phyloP scores from a whole-genome alignment of 53 echinoderm and acorn worm species.

The Henricia sp. region DNA sequence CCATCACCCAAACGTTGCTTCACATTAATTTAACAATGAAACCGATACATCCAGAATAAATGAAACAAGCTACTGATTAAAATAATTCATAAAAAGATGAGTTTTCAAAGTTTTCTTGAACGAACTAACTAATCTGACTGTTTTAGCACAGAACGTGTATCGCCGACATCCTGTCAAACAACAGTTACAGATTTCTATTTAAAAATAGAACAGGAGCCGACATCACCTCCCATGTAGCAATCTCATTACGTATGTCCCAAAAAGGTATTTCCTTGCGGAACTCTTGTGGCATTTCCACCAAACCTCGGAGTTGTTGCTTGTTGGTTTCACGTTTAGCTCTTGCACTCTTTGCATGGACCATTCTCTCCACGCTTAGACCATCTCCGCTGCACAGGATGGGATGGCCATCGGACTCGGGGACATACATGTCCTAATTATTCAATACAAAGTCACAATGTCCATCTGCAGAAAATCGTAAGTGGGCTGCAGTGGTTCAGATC shows the following conservation, averaged over 20 bases:
- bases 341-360: slow-evolving; percentile 20
- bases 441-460: no score
- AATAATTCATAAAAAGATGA: not conserved
- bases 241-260: no score
- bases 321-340: not conserved
- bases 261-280: slow-evolving; percentile 6
- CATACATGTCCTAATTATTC: no score
- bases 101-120: not conserved
- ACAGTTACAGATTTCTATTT: not conserved
- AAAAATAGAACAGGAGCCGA: no score
- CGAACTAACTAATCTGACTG: not conserved
- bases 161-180: not conserved
- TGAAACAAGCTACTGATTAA: not conserved
- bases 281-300: slow-evolving; percentile 2
- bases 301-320: slow-evolving; percentile 8
- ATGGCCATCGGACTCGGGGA: not conserved
- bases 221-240: no score
- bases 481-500: no score
- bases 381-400: slow-evolving; percentile 16
- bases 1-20: not conserved
- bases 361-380: slow-evolving; percentile 1
- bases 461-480: no score
- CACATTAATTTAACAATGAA: not conserved
- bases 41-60: not conserved
- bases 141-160: not conserved